Percentiles rank a stretch among this genome's conserved stretches.
Conservation (phyloP, 2,797 vertebrate genomes). For the Ctenochaetus hawaiiensis region DNA sequence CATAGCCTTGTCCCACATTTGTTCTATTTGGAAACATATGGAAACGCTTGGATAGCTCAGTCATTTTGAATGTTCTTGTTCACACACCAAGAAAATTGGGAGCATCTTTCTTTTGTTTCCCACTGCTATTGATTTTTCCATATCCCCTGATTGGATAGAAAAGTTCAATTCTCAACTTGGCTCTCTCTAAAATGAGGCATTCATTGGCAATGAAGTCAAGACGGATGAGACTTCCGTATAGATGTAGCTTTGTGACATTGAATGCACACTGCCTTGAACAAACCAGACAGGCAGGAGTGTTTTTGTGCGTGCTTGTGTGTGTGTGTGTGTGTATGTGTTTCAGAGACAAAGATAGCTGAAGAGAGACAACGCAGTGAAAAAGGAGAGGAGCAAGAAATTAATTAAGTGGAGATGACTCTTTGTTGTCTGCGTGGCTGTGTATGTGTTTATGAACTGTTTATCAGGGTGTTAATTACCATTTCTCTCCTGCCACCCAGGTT, state of each 20-base stretch:
- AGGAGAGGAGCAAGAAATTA: constrained; percentile 45
- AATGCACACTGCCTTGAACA: constrained; percentile 39
- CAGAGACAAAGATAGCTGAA: neutral
- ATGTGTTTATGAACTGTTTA: constrained; percentile 44
- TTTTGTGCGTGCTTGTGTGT: constrained; percentile 25
- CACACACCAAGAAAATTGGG: constrained; percentile 56
- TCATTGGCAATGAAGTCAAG: constrained; percentile 60
- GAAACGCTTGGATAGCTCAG: constrained; percentile 33
- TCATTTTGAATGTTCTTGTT: constrained; percentile 53
- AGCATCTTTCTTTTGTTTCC: constrained; percentile 63
- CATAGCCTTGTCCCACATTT: constrained; percentile 29
- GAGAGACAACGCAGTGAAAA: constrained; percentile 26
- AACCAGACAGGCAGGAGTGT: constrained; percentile 18
- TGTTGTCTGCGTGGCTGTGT: constrained; percentile 30
- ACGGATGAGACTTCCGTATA: constrained; percentile 38
- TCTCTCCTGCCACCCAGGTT: constrained; percentile 86
- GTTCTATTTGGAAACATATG: constrained; percentile 39
- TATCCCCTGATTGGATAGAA: constrained; percentile 64
- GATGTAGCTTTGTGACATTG: constrained; percentile 45
- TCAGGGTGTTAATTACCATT: constrained; percentile 42
- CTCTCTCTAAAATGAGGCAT: constrained; percentile 53
- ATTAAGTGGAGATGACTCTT: constrained; percentile 41
- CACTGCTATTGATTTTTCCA: constrained; percentile 69
- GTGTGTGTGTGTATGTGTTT: constrained; percentile 18
- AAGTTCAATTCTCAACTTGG: constrained; percentile 46